Evolutionary conservation across 2,113 vertebrate genomes (phyloP), one percentile per base, ranked within the genome.

Genomic region (Rhegmatorhina hoffmannsi): DNA sequence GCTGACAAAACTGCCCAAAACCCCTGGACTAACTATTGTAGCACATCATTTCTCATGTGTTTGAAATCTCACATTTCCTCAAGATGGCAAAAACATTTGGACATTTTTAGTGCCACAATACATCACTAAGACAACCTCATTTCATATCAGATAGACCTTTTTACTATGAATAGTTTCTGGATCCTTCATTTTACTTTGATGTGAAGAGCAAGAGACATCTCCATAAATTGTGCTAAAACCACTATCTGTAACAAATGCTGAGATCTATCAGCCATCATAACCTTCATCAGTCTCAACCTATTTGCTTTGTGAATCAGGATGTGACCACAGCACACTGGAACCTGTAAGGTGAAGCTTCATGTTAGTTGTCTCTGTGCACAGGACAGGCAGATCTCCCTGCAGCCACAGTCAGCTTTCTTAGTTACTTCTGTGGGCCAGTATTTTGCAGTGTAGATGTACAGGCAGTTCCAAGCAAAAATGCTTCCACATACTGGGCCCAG

Each of bases 291-390:
- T 62, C 34, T 68, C 5, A 2, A 16, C 29, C 25, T 58, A 43
- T 44, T 17, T 15, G 26, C 53, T 76, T 33, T 58, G 17, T 58
- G n/a, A 60, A 36, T 47, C 44, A 49, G 47, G 26, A 28, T 40
- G 55, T 23, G 52, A n/a, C 19, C 72, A 43, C 10, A 29, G n/a
- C 0, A 0, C 12, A 7, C 13, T 2, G 4, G 33, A 82, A 33
- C 56, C 34, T 26, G 5, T 13, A 72, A 63, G 31, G 49, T 34
- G 25, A 50, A 67, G 50, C 9, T 85, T 85, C 68, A 47, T 1
- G 0, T 78, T 13, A 43, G 28, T 9, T 63, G 19, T 8, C 20
- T 64, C 46, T 68, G 38, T 52, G 26, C 34, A 47, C 43, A 28
- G 52, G 14, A 7, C 10, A 43, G 50, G 26, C 53, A 75, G 58